Evolutionary conservation across 2,888 invertebrate species (phyloP), one percentile per base, ranked within the genome.

Genomic region (Papilio protenor): DNA sequence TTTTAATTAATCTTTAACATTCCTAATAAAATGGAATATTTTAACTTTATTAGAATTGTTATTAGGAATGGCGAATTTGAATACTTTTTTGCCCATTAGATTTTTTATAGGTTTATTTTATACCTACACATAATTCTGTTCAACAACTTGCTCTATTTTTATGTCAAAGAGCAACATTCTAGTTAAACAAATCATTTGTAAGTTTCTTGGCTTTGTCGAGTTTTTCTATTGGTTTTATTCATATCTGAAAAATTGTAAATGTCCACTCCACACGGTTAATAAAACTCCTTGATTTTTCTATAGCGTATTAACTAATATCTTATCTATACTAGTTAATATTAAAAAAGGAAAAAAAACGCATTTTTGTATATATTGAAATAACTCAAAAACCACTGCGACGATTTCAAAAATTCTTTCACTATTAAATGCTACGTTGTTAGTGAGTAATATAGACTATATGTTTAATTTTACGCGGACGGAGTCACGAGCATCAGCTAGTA

Each of bases 101-200:
- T 3, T 23, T n/a, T 47, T 27, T 45, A 47, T 27, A 23, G 27
- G 40, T n/a, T 27, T 49, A 61, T 45, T 61, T 74, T 72, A n/a
- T 55, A 61, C 73, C 47, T 64, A 21, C 61, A 64, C 18, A 49
- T 49, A 64, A 74, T 74, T 61, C 47, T 18, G 27, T 16, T 21
- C 47, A 18, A 27, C 27, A 61, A 64, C 59, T 33, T 12, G 45
- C 23, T 74, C 18, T 11, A 74, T 8, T 64, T 49, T 73, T 73
- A 61, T 59, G 49, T 74, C 27, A n/a, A 10, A 23, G 27, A 74
- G 18, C 47, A 16, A 59, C 11, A 61, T 8, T 61, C 18, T 49
- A 74, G 61, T 74, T 49, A 74, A 61, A 45, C 45, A 45, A 47
- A 47, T 49, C 40, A 74, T 74, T 74, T 74, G 61, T 61, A 59